Base-by-base conservation (phyloP, 2,888 invertebrate species). In the Chrysolina oricalcia region DNA sequence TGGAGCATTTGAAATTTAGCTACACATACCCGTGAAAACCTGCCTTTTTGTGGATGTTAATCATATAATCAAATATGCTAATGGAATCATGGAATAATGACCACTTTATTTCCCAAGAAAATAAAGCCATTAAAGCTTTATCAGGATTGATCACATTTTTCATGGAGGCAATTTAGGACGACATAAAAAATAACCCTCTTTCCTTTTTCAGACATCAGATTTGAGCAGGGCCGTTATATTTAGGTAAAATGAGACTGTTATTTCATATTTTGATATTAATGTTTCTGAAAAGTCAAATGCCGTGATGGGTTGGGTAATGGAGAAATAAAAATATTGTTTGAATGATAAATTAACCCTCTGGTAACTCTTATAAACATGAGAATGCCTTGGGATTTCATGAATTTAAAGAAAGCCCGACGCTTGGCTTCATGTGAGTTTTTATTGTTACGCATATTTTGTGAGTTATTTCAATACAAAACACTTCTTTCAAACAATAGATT, bases 261-360 rank as follows among this genome's bases (percentile, higher is more conserved):
- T 53, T 68, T 53, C 35, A 53, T 53, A 41, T 68, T 53, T 40
- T 41, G 40, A 13, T 40, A 68, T 68, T 68, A 68, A 68, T 68
- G 68, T 68, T 68, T 43, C 41, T 48, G 27, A 68, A 68, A 21
- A 68, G 68, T 53, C 68, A 68, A 68, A 50, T 53, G 40, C 53
- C 53, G 53, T 53, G 68, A 48, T 66, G 17, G 66, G 41, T 21
- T 48, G 46, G 15, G 68, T 53, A 53, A 59, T 59, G 40, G 35
- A 27, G 46, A 27, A 50, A 67, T 67, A 67, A 68, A 40, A 53
- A 40, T 68, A 68, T 68, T 41, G 40, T 15, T 56, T 13, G 53
- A 35, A 19, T 68, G 68, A 68, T 68, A 40, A 68, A 68, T 68
- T 53, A 53, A 41, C 53, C 35, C 53, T 53, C n/a, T 11, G 21